Conservation (phyloP, 2,888 invertebrate genomes). For the Notodonta ziczac region DNA sequence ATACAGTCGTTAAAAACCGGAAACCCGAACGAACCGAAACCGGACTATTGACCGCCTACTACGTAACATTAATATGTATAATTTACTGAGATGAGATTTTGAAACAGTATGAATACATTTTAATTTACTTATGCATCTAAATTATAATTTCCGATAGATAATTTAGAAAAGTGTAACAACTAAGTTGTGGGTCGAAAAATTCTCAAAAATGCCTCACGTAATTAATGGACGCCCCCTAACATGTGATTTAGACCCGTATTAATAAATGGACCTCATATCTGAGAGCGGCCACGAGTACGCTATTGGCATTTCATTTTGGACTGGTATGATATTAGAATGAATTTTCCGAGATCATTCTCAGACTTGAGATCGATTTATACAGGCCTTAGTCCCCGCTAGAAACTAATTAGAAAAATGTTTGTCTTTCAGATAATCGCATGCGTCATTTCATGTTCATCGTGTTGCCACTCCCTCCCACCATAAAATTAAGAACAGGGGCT, state of each 20-base stretch:
- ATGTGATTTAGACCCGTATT: too few species aligned
- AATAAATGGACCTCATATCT: too few species aligned
- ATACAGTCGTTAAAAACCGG: slow-evolving; percentile 15
- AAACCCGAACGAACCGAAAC: slow-evolving; percentile 13
- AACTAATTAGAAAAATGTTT: neutral
- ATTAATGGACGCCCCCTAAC: too few species aligned
- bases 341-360: too few species aligned
- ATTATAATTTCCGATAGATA: slow-evolving; percentile 1
- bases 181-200: too few species aligned
- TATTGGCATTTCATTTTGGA: too few species aligned
- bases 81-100: slow-evolving; percentile 10
- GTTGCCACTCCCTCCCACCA: slow-evolving; percentile 33
- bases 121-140: neutral
- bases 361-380: too few species aligned
- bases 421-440: slow-evolving; percentile 31
- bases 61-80: slow-evolving; percentile 11
- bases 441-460: slow-evolving; percentile 37
- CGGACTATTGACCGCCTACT: slow-evolving; percentile 8
- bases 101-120: slow-evolving; percentile 13
- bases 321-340: too few species aligned
- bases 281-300: too few species aligned
- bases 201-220: too few species aligned
- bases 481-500: slow-evolving; percentile 21
- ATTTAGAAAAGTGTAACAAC: neutral
- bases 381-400: neutral